Evolutionary conservation across 92 coral and sea anemone species (phyloP).

Genomic region (Porites evermanni): DNA sequence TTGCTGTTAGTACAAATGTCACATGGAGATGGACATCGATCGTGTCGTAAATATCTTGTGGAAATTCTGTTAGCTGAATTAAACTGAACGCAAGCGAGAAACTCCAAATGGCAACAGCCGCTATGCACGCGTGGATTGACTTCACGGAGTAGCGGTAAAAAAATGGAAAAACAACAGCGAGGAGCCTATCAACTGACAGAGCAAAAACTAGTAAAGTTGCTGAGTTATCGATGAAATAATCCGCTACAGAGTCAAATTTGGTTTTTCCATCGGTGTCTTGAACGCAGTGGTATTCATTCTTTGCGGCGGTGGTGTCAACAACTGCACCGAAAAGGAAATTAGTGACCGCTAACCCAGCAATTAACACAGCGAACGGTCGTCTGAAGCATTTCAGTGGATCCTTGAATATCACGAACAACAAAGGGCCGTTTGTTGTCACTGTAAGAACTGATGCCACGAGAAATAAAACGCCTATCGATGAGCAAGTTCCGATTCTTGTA

Average conservation of each 20-base stretch:
- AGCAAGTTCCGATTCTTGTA: conserved; percentile 12
- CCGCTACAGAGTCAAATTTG: conserved; percentile 28
- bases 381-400: conserved; percentile 64
- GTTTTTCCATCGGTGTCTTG: conserved; percentile 21
- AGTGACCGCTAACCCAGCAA: conserved; percentile 50
- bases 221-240: conserved; percentile 53
- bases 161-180: conserved; percentile 43
- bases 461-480: conserved; percentile 12
- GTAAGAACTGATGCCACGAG: conserved; percentile 18
- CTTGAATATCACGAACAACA: conserved; percentile 57
- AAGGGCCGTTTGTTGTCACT: conserved; percentile 23
- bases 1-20: conserved; percentile 42
- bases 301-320: conserved; percentile 58
- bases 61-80: conserved; percentile 47
- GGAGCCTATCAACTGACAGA: conserved; percentile 49
- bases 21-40: conserved; percentile 52
- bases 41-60: conserved; percentile 43
- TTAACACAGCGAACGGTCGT: conserved; percentile 56
- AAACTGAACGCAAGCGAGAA: conserved; percentile 53
- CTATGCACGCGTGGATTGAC: not conserved
- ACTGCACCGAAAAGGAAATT: conserved; percentile 52
- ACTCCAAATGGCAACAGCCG: conserved; percentile 29
- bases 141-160: conserved; percentile 49
- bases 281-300: conserved; percentile 38
- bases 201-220: conserved; percentile 49